phyloP scores from a whole-genome alignment of 2,888 invertebrate species.

The Notodonta ziczac region DNA sequence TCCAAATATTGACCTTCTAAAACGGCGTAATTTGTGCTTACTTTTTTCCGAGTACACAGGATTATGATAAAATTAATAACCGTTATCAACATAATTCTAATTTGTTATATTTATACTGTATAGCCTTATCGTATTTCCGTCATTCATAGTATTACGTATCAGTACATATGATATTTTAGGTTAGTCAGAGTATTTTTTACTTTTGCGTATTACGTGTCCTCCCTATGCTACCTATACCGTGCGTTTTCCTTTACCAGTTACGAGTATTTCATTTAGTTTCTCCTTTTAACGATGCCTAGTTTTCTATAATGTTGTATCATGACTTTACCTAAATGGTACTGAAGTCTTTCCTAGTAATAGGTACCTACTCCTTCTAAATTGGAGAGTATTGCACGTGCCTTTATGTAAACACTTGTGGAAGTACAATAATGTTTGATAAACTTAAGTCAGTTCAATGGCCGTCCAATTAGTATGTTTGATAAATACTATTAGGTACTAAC shows the following conservation, averaged over 20 bases:
- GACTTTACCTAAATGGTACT: neutral
- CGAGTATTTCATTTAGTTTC: too few relatives aligned
- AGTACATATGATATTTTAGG: too few relatives aligned
- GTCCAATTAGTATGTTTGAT: constrained; percentile 30
- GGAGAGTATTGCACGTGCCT: constrained; percentile 40
- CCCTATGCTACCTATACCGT: too few relatives aligned
- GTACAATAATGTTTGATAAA: constrained; percentile 41
- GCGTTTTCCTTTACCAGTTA: too few relatives aligned
- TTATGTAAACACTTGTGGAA: constrained; percentile 48
- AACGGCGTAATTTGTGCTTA: neutral
- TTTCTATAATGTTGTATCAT: too few relatives aligned
- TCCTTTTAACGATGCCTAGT: too few relatives aligned
- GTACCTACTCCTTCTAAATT: neutral
- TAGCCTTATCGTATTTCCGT: constrained; percentile 9
- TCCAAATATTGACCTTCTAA: too few relatives aligned
- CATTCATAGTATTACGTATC: neutral
- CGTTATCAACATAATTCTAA: neutral
- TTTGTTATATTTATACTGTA: neutral
- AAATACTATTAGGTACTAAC: constrained; percentile 23
- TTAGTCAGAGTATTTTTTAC: too few relatives aligned
- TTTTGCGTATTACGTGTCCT: too few relatives aligned
- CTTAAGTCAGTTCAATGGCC: constrained; percentile 21
- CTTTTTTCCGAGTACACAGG: neutral
- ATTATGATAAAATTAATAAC: neutral
- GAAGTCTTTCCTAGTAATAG: neutral